Evolutionary conservation across 1,140 invertebrate species (phyloP).

Genomic region (Formica exsecta): DNA sequence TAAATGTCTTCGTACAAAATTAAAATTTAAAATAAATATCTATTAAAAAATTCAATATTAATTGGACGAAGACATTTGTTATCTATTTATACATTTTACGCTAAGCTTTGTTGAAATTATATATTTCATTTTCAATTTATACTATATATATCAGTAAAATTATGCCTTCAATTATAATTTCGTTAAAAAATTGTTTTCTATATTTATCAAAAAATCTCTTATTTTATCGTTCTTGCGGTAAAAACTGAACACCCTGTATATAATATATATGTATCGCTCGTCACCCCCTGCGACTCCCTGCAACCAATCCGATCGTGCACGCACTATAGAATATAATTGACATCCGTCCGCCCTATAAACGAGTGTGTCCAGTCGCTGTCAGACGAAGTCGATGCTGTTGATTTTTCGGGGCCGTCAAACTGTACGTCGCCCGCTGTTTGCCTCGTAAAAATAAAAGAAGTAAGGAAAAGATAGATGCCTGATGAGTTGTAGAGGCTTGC

Average conservation of each 20-base stretch:
- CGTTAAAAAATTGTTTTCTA: background rate
- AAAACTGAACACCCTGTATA: conserved; percentile 39
- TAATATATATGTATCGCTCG: conserved; percentile 51
- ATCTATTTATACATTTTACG: background rate
- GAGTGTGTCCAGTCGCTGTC: conserved; percentile 69
- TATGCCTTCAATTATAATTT: background rate
- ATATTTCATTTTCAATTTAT: conserved; percentile 6
- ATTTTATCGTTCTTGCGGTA: background rate
- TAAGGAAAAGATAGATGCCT: conserved; percentile 45
- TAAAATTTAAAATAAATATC: background rate
- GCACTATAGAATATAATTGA: conserved; percentile 76
- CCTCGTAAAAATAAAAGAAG: conserved; percentile 52
- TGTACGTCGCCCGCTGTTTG: conserved; percentile 47
- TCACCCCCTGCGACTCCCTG: conserved; percentile 22
- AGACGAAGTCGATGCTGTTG: conserved; percentile 69
- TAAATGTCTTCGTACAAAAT: background rate
- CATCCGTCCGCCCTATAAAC: conserved; percentile 75
- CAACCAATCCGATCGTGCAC: conserved; percentile 58
- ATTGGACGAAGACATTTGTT: background rate
- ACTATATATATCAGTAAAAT: background rate
- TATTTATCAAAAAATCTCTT: background rate
- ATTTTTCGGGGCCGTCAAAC: conserved; percentile 60
- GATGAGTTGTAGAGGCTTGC: background rate
- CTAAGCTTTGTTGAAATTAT: background rate
- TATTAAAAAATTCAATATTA: background rate